Conservation (phyloP, 1,140 invertebrate species). For the Drosophila parvula region DNA sequence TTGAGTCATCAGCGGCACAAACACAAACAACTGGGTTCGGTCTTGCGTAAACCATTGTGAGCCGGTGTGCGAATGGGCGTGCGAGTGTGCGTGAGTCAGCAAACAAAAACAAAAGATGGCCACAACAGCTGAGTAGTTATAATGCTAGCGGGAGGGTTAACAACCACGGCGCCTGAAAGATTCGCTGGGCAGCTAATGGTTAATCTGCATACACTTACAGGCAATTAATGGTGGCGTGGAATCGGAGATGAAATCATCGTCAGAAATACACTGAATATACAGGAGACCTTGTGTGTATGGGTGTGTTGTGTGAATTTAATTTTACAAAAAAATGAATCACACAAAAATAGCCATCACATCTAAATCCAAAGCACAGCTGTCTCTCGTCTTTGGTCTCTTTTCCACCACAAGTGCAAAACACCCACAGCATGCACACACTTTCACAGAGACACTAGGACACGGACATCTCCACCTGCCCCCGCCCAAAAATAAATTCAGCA, state of each 20-base stretch:
- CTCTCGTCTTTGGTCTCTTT: constrained; percentile 52
- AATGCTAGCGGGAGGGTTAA: constrained; percentile 16
- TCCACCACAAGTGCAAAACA: constrained; percentile 34
- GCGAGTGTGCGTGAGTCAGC: constrained; percentile 55
- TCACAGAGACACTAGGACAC: constrained; percentile 3
- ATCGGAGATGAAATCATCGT: constrained; percentile 72
- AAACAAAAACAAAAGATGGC: constrained; percentile 50
- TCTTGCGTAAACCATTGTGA: constrained; percentile 65
- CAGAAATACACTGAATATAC: constrained; percentile 60
- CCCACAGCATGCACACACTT: constrained; percentile 33
- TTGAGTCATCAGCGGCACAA: constrained; percentile 46
- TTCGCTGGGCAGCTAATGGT: constrained; percentile 15
- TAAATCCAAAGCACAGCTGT: constrained; percentile 67
- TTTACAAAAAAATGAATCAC: constrained; percentile 81
- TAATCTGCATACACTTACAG: constrained; percentile 54
- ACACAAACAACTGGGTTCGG: constrained; percentile 31
- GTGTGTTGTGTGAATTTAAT: constrained; percentile 55
- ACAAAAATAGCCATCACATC: constrained; percentile 73
- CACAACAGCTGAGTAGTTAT: constrained; percentile 64
- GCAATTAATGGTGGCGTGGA: constrained; percentile 48
- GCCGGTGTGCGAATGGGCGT: constrained; percentile 3
- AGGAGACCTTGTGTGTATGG: constrained; percentile 24
- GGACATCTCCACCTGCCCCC: constrained; percentile 10
- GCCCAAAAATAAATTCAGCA: constrained; percentile 2
- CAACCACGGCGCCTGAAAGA: constrained; percentile 14